Evolutionary conservation across 2,888 invertebrate genomes (phyloP), one percentile per base, ranked within the genome.

Genomic region (Ormyrus nitidulus): DNA sequence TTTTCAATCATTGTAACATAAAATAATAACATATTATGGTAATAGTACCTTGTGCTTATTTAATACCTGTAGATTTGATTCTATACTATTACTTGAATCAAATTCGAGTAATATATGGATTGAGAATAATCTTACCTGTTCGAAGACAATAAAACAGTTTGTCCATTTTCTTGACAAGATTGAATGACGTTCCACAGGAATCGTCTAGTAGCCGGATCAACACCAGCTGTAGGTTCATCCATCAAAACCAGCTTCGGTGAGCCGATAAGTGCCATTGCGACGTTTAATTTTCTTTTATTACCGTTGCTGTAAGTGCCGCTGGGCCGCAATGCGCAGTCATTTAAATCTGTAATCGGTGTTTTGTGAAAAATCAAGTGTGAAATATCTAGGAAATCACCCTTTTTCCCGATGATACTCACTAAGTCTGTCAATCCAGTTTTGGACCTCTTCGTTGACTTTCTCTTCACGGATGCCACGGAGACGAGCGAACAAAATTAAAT

Each of bases 241-340:
- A 96, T 91, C 81, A 96, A 92, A 53, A 95, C 93, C 58, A 95
- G 92, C 51, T 92, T 92, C 34, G 93, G 94, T 83, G 93, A 93
- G 34, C 94, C 94, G 76, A 96, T 94, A 83, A 96, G 92, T 54
- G 95, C 93, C 85, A 96, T 93, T 1, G 96, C 96, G 56, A 96
- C 94, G 51, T 94, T 95, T 44, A 96, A 90, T 86, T 96, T 96
- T 73, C 96, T 91, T 84, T 95, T 94, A 89, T 96, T 96, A 0
- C 96, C 96, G 5, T 96, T 96, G 84, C 94, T 94, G 88, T 94
- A 94, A 48, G 91, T 90, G 65, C 86, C 87, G 72, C 89, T 89
- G 5, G 90, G 88, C 73, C 90, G 89, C 0, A 83, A 72, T 49
- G 88, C 89, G 69, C 89, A 90, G 8, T 86, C 85, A 44, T 86